phyloP scores from a whole-genome alignment of 2,113 vertebrate species.

The Pseudolaguvia tuberculata region DNA sequence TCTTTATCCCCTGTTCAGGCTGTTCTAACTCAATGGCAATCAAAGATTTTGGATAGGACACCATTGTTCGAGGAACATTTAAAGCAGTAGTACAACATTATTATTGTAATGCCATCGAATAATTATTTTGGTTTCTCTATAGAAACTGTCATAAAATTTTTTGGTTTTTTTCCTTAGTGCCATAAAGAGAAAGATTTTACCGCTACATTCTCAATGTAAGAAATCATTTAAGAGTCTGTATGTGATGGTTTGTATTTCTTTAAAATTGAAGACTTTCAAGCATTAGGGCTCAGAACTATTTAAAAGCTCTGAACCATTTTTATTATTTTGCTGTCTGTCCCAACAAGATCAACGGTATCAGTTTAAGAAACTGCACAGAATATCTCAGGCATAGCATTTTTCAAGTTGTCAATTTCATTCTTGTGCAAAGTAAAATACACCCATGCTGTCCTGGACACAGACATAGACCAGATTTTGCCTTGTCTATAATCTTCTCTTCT shows the following conservation, averaged over 20 bases:
- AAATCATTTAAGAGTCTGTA: too few species aligned
- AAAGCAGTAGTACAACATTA: neutral
- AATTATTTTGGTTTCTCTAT: too few species aligned
- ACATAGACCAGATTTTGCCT: slow-evolving; percentile 43
- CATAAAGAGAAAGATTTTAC: too few species aligned
- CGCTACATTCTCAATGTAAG: too few species aligned
- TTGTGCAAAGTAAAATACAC: slow-evolving; percentile 15
- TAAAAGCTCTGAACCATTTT: too few species aligned
- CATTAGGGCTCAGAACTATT: too few species aligned
- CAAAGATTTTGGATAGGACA: neutral
- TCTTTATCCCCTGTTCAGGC: too few species aligned
- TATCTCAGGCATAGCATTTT: neutral
- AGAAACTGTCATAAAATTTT: too few species aligned
- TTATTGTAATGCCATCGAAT: too few species aligned
- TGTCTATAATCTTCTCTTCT: slow-evolving; percentile 33
- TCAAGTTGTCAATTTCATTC: neutral
- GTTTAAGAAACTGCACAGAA: neutral
- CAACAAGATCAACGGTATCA: neutral
- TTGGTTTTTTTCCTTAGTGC: too few species aligned
- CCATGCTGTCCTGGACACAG: slow-evolving; percentile 20
- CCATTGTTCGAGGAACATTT: neutral
- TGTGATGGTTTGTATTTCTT: neutral
- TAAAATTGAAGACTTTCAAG: neutral
- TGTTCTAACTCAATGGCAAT: neutral
- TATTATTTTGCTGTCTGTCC: neutral